Conservation (phyloP, 2,113 vertebrate species). For the Hemichromis elongatus region DNA sequence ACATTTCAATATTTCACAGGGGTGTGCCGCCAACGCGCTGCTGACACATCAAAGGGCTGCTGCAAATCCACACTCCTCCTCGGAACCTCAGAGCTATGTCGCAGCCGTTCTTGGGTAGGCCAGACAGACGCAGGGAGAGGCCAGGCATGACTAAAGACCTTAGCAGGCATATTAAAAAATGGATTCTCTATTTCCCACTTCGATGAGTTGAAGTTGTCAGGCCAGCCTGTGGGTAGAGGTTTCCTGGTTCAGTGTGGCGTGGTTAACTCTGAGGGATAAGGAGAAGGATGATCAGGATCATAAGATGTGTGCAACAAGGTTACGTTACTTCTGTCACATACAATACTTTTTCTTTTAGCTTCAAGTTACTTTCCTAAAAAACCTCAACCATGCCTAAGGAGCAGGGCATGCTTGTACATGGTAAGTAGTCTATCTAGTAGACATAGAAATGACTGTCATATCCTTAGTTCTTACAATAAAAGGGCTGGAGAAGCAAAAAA, state of each 20-base stretch:
- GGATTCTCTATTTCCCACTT: slow-evolving; percentile 62
- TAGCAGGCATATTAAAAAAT: slow-evolving; percentile 57
- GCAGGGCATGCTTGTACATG: neutral
- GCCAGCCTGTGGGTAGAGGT: slow-evolving; percentile 28
- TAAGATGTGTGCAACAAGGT: neutral
- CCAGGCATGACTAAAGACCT: slow-evolving; percentile 67
- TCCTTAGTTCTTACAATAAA: neutral
- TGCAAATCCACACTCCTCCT: slow-evolving; percentile 49
- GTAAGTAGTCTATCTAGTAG: neutral
- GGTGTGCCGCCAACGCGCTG: slow-evolving; percentile 45
- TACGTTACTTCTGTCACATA: slow-evolving; percentile 3
- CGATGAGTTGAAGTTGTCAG: slow-evolving; percentile 47
- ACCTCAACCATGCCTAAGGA: neutral
- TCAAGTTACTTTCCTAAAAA: neutral
- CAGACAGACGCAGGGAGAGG: slow-evolving; percentile 42
- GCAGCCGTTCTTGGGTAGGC: slow-evolving; percentile 34
- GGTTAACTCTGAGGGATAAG: slow-evolving; percentile 11
- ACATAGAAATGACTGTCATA: neutral
- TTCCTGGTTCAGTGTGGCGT: slow-evolving; percentile 7
- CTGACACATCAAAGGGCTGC: slow-evolving; percentile 74
- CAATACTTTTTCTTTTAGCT: neutral
- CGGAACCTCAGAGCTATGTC: slow-evolving; percentile 49
- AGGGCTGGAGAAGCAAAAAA: neutral
- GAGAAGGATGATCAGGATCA: slow-evolving; percentile 35
- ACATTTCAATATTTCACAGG: slow-evolving; percentile 62